These are phyloP conservation scores for Tetramorium parvispinum DNA, from an alignment of 1,140 invertebrate genomes.

Conservation along the genomic window DNA sequence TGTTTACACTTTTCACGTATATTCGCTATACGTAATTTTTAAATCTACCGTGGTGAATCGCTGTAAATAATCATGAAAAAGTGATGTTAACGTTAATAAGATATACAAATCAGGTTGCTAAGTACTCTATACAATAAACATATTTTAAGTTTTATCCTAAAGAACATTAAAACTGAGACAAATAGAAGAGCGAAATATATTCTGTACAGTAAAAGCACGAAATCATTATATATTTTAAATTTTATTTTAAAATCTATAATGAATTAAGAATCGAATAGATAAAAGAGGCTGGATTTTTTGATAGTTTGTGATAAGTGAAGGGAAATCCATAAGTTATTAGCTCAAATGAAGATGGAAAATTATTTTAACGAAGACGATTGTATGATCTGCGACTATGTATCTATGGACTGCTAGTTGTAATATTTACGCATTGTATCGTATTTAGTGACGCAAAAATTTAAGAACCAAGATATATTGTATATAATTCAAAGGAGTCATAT, in stretches of 20 bases:
- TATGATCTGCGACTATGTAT: slow-evolving; percentile 22
- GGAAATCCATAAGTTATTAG: not conserved
- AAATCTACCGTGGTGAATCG: slow-evolving; percentile 1
- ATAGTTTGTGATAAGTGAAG: slow-evolving; percentile 30
- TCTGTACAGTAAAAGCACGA: slow-evolving; percentile 5
- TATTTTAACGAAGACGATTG: not conserved
- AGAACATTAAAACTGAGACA: not conserved
- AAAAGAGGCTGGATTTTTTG: not conserved
- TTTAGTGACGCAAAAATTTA: not conserved
- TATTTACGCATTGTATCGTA: not conserved
- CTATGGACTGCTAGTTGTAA: slow-evolving; percentile 9
- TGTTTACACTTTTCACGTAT: not conserved
- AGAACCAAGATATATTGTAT: not conserved
- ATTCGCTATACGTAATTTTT: not conserved
- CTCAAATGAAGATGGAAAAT: slow-evolving; percentile 20
- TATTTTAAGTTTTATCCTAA: slow-evolving; percentile 36
- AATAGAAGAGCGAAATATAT: not conserved
- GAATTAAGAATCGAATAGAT: not conserved
- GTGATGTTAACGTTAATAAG: not conserved
- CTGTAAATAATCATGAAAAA: slow-evolving; percentile 10
- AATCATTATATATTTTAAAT: slow-evolving; percentile 22
- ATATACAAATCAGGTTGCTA: slow-evolving; percentile 1
- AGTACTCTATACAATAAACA: slow-evolving; percentile 8
- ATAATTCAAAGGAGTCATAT: not conserved
- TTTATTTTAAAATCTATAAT: not conserved